Percentiles rank a stretch among this genome's conserved stretches.
phyloP scores from a whole-genome alignment of 2,797 vertebrate species.

The Chaetodon trifasciatus region DNA sequence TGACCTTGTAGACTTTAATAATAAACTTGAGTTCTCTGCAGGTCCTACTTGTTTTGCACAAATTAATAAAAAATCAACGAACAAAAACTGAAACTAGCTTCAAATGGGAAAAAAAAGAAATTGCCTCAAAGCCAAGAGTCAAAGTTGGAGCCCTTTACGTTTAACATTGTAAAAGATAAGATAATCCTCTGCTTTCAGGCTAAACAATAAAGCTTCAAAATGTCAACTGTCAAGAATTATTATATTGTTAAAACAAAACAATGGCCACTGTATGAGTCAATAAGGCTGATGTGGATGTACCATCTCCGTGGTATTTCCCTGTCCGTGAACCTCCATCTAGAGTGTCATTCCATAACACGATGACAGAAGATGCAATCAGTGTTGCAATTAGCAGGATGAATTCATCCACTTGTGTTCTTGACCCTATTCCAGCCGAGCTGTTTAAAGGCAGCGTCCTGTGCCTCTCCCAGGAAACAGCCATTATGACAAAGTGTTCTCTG shows the following conservation, averaged over 20 bases:
- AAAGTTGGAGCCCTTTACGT: background rate
- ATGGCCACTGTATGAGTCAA: background rate
- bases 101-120: background rate
- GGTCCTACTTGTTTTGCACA: background rate
- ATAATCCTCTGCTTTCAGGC: slow-evolving; percentile 6
- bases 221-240: slow-evolving; percentile 24
- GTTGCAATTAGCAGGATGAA: slow-evolving; percentile 72
- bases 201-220: slow-evolving; percentile 5
- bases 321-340: slow-evolving; percentile 43
- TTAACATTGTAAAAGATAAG: background rate
- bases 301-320: slow-evolving; percentile 14
- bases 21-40: background rate
- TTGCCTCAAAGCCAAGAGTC: background rate
- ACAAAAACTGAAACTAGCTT: too few species aligned
- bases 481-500: slow-evolving; percentile 41
- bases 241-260: slow-evolving; percentile 16
- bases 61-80: background rate
- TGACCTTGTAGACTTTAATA: slow-evolving; percentile 22
- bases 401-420: slow-evolving; percentile 67
- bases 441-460: slow-evolving; percentile 55
- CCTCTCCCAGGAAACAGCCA: slow-evolving; percentile 49
- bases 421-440: slow-evolving; percentile 61
- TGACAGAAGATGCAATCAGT: slow-evolving; percentile 75
- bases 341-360: slow-evolving; percentile 60
- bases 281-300: slow-evolving; percentile 39